Evolutionary conservation across 2,113 vertebrate species (phyloP), one percentile per base, ranked within the genome.

Genomic region (Rousettus leschenaultii): DNA sequence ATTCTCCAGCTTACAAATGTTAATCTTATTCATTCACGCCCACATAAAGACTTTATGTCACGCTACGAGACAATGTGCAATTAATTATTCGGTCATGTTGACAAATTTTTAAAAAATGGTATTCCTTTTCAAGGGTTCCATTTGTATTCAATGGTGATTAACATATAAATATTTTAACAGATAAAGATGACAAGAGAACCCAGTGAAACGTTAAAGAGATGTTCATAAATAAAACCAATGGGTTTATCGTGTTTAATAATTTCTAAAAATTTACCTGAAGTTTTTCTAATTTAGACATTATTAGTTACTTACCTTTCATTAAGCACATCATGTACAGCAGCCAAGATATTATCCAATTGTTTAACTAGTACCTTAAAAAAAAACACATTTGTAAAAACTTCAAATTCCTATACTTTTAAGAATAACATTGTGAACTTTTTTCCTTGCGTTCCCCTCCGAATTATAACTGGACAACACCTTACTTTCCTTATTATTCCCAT

Each of bases 331-430:
- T 99, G 99, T 97, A 99, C 98, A 97, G 99, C 99, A 98, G 99
- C 98, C 98, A 99, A 99, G 99, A 99, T 99, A 98, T 99, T 99
- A 99, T 99, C 99, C 99, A 99, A 98, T 95, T 99, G 99, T 98
- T 99, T 99, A 98, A 99, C 99, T 80, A 99, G 98, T 95, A 99
- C 99, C 99, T 99, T 95, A 6, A 97, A 97, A 96, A 96, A 88
- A 91, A 82, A 95, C 15, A 93, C 28, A 92, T 73, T 85, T 40
- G 90, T 86, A 89, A 92, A 96, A 94, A 84, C 35, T 87, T 95
- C 28, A 80, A 71, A 91, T 92, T 91, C 14, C n/a, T 83, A 33
- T 38, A 86, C 38, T 85, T 86, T 71, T 40, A 95, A 89, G 40
- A 95, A 92, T 33, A 86, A 86, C 40, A 91, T 0, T 75, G 10